These are phyloP conservation scores for Maniola hyperantus DNA, from an alignment of 2,888 invertebrate genomes.

Conservation along the genomic window DNA sequence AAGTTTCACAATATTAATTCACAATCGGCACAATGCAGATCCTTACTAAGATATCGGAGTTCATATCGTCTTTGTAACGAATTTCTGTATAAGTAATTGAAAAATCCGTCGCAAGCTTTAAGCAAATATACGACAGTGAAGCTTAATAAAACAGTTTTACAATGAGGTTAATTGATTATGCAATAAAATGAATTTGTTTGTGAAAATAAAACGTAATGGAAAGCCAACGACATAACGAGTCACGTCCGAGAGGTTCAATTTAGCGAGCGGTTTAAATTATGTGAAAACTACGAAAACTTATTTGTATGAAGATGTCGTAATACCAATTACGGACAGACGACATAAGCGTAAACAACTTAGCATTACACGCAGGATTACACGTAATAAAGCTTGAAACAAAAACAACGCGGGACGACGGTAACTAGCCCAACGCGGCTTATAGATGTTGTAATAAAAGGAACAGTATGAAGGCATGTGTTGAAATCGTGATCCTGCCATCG, in stretches of 20 bases:
- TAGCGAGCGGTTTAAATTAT: slow-evolving; percentile 39
- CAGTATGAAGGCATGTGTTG: not conserved
- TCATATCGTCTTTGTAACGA: no score
- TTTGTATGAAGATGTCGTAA: slow-evolving; percentile 57
- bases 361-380: slow-evolving; percentile 70
- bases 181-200: slow-evolving; percentile 18
- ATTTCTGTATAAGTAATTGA: not conserved
- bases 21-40: no score
- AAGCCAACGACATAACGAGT: slow-evolving; percentile 29
- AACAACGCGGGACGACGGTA: not conserved
- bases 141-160: slow-evolving; percentile 26
- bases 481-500: no score
- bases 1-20: no score
- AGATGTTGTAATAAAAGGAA: not conserved
- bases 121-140: not conserved
- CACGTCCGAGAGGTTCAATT: slow-evolving; percentile 33
- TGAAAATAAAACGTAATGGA: slow-evolving; percentile 26
- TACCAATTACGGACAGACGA: slow-evolving; percentile 61
- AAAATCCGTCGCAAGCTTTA: not conserved
- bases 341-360: slow-evolving; percentile 61
- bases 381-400: slow-evolving; percentile 43
- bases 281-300: slow-evolving; percentile 56
- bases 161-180: slow-evolving; percentile 42
- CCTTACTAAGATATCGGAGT: no score
- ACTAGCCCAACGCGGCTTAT: not conserved